Base-by-base conservation (phyloP, 2,113 vertebrate species). In the Ctenomys sociabilis region DNA sequence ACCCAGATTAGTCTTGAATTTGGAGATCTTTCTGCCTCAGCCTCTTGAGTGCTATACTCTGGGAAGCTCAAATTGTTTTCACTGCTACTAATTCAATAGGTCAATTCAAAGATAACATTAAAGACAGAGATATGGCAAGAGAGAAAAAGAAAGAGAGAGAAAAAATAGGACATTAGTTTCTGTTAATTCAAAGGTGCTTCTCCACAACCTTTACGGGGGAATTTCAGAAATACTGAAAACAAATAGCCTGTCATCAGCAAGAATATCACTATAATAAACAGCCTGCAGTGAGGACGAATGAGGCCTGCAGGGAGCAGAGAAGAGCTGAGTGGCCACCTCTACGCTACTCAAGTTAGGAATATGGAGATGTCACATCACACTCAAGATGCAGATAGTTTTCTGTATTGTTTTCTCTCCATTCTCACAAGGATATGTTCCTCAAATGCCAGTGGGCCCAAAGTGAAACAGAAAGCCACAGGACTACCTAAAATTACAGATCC, bases 321-420 rank as follows among this genome's bases (percentile, higher is more conserved):
- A 95, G 95, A 84, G 64, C 95, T 96, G 94, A 97, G 87, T 95
- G 75, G 91, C 26, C 70, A 88, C 93, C 95, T 95, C 93, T 17
- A 32, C 52, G 85, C 93, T 91, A 85, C 90, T 40, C 6, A 28
- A 95, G 84, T 26, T 45, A 57, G 84, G 70, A 49, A 84, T 85
- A 95, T 95, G 45, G 83, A 94, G 94, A 80, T 95, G 91, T 91
- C 73, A 61, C 88, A 95, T 80, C 45, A 81, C 82, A 22, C 57
- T 95, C 3, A 26, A 96, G 92, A 95, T 45, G 0, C 16, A 26
- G 78, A 93, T 96, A 96, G 61, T 54, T 17, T 88, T 83, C 95
- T 32, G 73, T 8, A 30, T 32, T 1, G 2, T 77, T 93, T 97
- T 96, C 92, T 92, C 13, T 16, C 16, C 0, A 0, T 91, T 88